A percentile compares a stretch with the other conserved stretches of the same genome.
Conservation (phyloP, 2,888 invertebrate genomes). For the Bombylius discolor region DNA sequence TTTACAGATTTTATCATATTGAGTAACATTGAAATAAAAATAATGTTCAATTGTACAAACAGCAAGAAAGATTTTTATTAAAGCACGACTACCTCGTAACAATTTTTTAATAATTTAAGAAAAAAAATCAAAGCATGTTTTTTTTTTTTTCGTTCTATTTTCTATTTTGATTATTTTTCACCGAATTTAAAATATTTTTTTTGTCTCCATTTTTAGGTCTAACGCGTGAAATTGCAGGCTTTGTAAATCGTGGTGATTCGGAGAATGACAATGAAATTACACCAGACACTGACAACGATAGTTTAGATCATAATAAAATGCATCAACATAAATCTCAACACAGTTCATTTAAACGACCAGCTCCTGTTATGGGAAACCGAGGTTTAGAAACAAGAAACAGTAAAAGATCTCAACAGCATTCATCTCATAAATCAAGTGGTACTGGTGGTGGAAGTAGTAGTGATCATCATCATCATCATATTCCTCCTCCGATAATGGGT, state of each 20-base stretch:
- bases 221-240: constrained; percentile 31
- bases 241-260: constrained; percentile 43
- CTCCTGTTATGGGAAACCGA: constrained; percentile 47
- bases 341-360: constrained; percentile 43
- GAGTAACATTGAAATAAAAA: no score
- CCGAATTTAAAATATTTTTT: neutral
- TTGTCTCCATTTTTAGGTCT: constrained; percentile 23
- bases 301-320: constrained; percentile 36
- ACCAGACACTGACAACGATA: constrained; percentile 56
- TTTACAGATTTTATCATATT: no score
- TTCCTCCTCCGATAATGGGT: constrained; percentile 16
- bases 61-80: no score
- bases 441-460: constrained; percentile 10
- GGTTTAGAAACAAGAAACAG: constrained; percentile 49
- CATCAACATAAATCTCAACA: constrained; percentile 37
- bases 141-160: no score
- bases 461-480: constrained; percentile 14
- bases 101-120: no score
- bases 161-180: no score
- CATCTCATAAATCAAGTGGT: constrained; percentile 15
- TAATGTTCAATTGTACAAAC: no score
- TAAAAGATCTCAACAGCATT: constrained; percentile 38
- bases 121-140: no score
- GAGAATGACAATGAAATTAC: constrained; percentile 61
- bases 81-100: no score